phyloP scores from a whole-genome alignment of 2,113 vertebrate species.

The Carlito syrichta region DNA sequence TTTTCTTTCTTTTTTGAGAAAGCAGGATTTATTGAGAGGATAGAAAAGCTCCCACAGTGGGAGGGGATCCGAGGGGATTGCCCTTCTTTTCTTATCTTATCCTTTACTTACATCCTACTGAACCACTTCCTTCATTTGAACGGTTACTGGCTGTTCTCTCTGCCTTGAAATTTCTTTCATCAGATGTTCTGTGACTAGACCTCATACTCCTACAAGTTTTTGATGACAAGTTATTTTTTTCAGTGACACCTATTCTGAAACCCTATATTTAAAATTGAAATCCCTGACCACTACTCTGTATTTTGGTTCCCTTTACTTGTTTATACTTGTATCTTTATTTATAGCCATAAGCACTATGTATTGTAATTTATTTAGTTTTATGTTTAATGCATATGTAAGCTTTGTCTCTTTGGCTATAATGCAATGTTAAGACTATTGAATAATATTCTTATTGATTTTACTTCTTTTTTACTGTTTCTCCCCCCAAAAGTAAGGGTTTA shows the following conservation, averaged over 20 bases:
- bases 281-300: background rate
- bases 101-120: background rate
- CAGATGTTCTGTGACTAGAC: background rate
- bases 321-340: background rate
- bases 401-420: background rate
- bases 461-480: background rate
- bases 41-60: too few relatives aligned
- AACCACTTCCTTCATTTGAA: background rate
- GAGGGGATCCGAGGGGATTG: too few relatives aligned
- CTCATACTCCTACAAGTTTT: background rate
- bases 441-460: background rate
- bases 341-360: too few relatives aligned
- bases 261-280: background rate
- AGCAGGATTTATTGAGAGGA: too few relatives aligned
- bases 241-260: background rate
- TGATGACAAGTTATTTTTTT: background rate
- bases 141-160: background rate
- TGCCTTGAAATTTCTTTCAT: background rate
- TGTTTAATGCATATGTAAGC: background rate
- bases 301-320: background rate
- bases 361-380: too few relatives aligned
- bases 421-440: background rate
- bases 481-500: background rate
- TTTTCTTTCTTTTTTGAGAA: too few relatives aligned
- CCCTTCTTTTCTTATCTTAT: too few relatives aligned